Base-by-base conservation (phyloP, 2,888 invertebrate genomes). In the Amblyjoppa proteus region DNA sequence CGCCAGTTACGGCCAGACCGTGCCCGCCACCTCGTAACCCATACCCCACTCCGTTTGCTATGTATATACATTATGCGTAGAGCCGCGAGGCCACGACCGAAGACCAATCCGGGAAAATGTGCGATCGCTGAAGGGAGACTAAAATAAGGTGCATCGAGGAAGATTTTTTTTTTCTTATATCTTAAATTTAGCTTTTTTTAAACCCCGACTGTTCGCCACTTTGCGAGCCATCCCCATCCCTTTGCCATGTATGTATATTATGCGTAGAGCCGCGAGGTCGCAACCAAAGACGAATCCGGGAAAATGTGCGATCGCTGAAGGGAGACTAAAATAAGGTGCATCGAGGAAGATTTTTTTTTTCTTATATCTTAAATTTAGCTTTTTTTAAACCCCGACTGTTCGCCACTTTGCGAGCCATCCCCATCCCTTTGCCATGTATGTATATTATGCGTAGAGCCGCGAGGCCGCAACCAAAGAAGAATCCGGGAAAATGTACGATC, bases 1-100 rank as follows among this genome's bases (percentile, higher is more conserved):
- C 85, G 87, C 84, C 84, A 20, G 64, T 89, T 87, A 88, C 87
- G 84, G 84, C 86, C 81, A 78, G 85, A 88, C 85, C 87, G 89
- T 86, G 88, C 20, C 45, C 88, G 88, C 85, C 87, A 61, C 64
- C 49, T 64, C 58, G 58, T 28, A 58, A 16, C 64, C 34, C 31
- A 11, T 31, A 13, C 31, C 5, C 20, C 53, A 51, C 16, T 38
- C 6, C 34, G n/a, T 38, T 61, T 13, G 6, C 31, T 49, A 6
- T 64, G 45, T 61, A 34, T 34, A 49, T 75, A 38, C 34, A 61
- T 20, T 34, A n/a, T 58, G 16, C 31, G 16, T 28, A 16, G 16
- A 41, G 11, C 2, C 9, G 25, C 25, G 69, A 20, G 25, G 20
- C 5, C 20, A 0, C 45, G 16, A 25, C 20, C 69, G 11, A 28